Conservation (phyloP, 2,797 vertebrate species). For the Taeniopygia guttata region DNA sequence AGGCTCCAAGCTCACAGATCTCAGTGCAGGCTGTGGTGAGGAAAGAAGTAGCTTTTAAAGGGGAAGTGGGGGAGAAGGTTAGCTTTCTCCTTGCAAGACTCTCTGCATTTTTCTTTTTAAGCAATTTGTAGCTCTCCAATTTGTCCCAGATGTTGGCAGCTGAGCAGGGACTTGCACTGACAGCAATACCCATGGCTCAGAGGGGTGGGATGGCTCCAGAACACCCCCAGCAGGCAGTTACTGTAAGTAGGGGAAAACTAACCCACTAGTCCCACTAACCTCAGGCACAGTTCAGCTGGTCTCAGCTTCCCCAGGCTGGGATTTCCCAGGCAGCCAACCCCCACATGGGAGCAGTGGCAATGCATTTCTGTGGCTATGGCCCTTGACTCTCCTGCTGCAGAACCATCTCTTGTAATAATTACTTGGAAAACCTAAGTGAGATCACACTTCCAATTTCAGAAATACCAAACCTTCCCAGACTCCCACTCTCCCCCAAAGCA, state of each 20-base stretch:
- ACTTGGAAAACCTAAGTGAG: not conserved
- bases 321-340: not conserved
- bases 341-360: rapidly evolving
- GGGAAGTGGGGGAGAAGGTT: not conserved
- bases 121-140: not conserved
- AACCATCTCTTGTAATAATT: not conserved
- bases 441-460: not conserved
- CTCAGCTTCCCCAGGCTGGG: not conserved
- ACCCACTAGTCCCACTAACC: not conserved
- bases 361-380: not conserved
- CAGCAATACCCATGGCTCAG: not conserved
- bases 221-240: not conserved
- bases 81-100: not conserved
- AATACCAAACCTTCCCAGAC: not conserved
- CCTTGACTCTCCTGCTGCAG: not conserved
- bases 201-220: not conserved
- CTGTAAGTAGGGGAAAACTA: not conserved
- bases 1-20: not conserved
- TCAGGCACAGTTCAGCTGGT: not conserved
- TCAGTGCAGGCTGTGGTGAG: not conserved
- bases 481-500: not conserved
- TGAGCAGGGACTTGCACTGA: not conserved
- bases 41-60: not conserved
- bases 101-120: not conserved
- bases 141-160: not conserved